phyloP scores from a whole-genome alignment of 2,888 invertebrate genomes.

The Acanthoscelides obtectus region DNA sequence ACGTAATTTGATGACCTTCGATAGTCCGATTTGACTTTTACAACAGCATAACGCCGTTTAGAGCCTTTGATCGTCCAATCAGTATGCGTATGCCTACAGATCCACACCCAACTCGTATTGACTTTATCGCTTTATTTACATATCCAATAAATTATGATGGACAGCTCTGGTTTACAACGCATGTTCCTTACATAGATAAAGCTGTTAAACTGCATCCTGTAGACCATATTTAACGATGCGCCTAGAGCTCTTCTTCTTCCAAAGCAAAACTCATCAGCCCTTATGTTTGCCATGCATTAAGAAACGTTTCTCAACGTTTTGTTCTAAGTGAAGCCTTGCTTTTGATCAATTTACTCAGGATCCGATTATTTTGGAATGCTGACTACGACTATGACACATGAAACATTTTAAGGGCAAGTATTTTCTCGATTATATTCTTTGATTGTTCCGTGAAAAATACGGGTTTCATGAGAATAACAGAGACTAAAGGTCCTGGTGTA shows the following conservation, averaged over 20 bases:
- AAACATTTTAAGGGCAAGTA: no score
- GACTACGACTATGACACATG: no score
- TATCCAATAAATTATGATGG: background rate
- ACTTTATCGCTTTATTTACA: background rate
- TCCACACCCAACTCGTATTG: background rate
- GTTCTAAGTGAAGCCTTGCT: no score
- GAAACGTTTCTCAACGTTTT: no score
- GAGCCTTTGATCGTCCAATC: background rate
- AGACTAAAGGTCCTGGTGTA: no score
- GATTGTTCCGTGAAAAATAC: no score
- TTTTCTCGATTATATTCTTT: no score
- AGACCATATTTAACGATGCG: background rate
- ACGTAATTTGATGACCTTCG: background rate
- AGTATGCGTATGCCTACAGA: background rate
- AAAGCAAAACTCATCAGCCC: background rate
- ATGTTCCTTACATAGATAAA: background rate
- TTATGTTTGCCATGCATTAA: no score
- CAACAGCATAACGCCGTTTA: background rate
- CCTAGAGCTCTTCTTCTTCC: no score
- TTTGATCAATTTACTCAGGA: no score
- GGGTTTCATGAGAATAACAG: no score
- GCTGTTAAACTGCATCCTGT: background rate
- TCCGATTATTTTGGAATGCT: no score
- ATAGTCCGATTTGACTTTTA: background rate
- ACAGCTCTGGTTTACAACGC: background rate